phyloP scores from a whole-genome alignment of 2,888 invertebrate genomes.

The Hirtodrosophila cameraria region DNA sequence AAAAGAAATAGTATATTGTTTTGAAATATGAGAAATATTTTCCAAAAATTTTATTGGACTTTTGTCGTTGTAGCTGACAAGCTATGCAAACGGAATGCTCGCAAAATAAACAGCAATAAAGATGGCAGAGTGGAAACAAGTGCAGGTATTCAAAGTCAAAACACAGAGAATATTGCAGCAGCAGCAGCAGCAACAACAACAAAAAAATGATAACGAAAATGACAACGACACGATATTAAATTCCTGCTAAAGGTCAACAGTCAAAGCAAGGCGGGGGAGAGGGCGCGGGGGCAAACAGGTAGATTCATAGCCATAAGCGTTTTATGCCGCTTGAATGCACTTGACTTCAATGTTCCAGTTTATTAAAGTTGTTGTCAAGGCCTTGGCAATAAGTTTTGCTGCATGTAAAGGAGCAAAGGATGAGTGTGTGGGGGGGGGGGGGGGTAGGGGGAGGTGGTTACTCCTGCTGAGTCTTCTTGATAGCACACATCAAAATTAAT shows the following conservation, averaged over 20 bases:
- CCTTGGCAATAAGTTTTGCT: slow-evolving; percentile 11
- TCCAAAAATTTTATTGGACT: too few relatives aligned
- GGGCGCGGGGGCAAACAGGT: slow-evolving; percentile 16
- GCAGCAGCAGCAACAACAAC: slow-evolving; percentile 1
- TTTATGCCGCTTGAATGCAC: slow-evolving; percentile 53
- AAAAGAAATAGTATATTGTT: too few relatives aligned
- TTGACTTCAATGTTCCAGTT: slow-evolving; percentile 18
- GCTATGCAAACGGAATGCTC: slow-evolving; percentile 46
- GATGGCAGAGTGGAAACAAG: slow-evolving; percentile 26
- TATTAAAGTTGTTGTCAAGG: slow-evolving; percentile 35
- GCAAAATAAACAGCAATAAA: slow-evolving; percentile 50
- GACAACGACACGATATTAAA: slow-evolving; percentile 60
- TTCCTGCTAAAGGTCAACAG: slow-evolving; percentile 58
- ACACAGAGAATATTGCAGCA: slow-evolving; percentile 12
- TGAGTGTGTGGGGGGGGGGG: background rate
- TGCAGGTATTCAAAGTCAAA: slow-evolving; percentile 38
- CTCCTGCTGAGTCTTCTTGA: too few relatives aligned
- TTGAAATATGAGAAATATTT: too few relatives aligned
- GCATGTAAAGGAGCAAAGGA: too few relatives aligned
- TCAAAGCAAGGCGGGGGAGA: slow-evolving; percentile 14
- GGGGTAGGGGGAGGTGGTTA: background rate
- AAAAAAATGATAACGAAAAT: too few relatives aligned
- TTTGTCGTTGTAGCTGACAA: slow-evolving; percentile 9
- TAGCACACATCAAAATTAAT: too few relatives aligned
- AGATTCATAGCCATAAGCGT: slow-evolving; percentile 47